These are phyloP conservation scores for Thamnophis elegans DNA, from an alignment of 2,797 vertebrate genomes.

Conservation along the genomic window DNA sequence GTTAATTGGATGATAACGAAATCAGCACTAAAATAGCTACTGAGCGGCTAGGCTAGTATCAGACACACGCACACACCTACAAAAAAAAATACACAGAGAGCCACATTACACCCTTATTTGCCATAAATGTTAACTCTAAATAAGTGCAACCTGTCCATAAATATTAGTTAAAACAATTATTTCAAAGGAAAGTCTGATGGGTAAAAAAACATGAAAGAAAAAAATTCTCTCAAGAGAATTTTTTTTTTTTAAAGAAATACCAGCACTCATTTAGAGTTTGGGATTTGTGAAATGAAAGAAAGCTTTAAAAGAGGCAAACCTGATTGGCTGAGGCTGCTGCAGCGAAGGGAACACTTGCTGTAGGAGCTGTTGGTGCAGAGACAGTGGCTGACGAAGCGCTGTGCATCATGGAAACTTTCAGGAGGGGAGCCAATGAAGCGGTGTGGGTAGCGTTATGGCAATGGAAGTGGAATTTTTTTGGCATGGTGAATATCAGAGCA, in stretches of 20 bases:
- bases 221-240: slow-evolving; percentile 79
- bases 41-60: slow-evolving; percentile 75
- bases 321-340: slow-evolving; percentile 99
- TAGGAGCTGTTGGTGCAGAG: slow-evolving; percentile 99
- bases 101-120: slow-evolving; percentile 86
- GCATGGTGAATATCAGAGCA: slow-evolving; percentile 95
- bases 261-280: slow-evolving; percentile 94
- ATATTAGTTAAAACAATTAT: slow-evolving; percentile 76
- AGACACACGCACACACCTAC: slow-evolving; percentile 32
- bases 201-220: slow-evolving; percentile 78
- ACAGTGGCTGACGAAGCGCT: slow-evolving; percentile 99
- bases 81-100: slow-evolving; percentile 77
- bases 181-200: slow-evolving; percentile 79
- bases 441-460: slow-evolving; percentile 99
- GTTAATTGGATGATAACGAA: slow-evolving; percentile 43
- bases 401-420: slow-evolving; percentile 99
- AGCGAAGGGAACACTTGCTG: slow-evolving; percentile 99
- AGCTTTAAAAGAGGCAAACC: slow-evolving; percentile 99
- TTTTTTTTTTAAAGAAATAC: slow-evolving; percentile 76
- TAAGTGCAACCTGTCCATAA: slow-evolving; percentile 85
- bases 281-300: slow-evolving; percentile 97
- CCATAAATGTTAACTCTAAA: slow-evolving; percentile 90
- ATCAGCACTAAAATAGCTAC: slow-evolving; percentile 60
- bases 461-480: slow-evolving; percentile 86
- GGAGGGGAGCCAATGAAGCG: slow-evolving; percentile 99